Conservation (phyloP, 2,113 vertebrate genomes). For the Mus pahari region DNA sequence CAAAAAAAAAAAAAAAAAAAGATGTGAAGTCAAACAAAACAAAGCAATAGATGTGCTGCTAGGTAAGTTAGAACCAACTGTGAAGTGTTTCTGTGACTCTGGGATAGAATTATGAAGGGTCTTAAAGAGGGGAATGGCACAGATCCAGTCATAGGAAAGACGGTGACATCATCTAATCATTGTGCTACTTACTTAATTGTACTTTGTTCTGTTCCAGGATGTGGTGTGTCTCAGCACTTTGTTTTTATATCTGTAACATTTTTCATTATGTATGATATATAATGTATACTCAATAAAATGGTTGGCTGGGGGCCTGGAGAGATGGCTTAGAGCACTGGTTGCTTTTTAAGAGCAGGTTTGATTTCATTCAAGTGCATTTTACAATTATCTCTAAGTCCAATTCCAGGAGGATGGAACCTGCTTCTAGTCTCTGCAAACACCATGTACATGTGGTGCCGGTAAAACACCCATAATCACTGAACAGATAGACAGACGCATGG, state of each 20-base stretch:
- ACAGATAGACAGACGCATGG: no score
- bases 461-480: not conserved
- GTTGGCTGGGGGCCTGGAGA: not conserved
- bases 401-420: not conserved
- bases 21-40: slow-evolving; percentile 12
- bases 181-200: not conserved
- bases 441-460: not conserved
- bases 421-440: not conserved
- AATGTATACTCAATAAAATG: not conserved
- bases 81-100: not conserved
- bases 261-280: slow-evolving; percentile 29
- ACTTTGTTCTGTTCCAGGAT: not conserved
- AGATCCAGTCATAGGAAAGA: not conserved
- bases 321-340: not conserved
- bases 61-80: not conserved
- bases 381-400: not conserved
- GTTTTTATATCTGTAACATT: slow-evolving; percentile 7
- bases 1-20: no score
- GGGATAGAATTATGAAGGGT: not conserved
- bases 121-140: slow-evolving; percentile 16
- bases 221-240: not conserved
- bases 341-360: not conserved
- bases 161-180: not conserved
- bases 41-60: not conserved
- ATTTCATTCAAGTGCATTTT: not conserved